Conservation (phyloP, 2,113 vertebrate genomes). For the Chionodraco myersi region DNA sequence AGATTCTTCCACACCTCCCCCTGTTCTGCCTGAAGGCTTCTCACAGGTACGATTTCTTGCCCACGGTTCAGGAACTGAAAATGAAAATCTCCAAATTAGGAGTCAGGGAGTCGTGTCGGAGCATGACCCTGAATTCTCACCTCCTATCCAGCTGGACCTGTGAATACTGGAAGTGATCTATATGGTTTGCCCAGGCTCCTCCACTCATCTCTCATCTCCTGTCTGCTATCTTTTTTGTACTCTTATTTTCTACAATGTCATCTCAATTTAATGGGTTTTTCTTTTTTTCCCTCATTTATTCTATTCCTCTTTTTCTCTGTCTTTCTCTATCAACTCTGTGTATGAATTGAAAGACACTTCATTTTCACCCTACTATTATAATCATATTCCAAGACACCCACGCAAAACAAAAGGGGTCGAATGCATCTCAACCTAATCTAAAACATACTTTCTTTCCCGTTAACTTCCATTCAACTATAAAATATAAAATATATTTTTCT, state of each 20-base stretch:
- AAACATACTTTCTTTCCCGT: background rate
- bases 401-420: background rate
- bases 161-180: constrained; percentile 67
- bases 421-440: background rate
- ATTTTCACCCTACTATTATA: background rate
- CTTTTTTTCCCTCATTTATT: background rate
- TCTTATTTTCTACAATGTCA: constrained; percentile 28
- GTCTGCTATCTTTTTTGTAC: background rate
- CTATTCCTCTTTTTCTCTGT: background rate
- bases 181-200: constrained; percentile 28
- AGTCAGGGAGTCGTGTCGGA: constrained; percentile 81
- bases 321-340: background rate
- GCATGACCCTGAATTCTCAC: constrained; percentile 86
- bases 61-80: constrained; percentile 82
- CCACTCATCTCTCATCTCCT: background rate
- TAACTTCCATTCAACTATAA: constrained; percentile 5
- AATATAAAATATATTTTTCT: constrained; percentile 25
- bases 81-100: constrained; percentile 87
- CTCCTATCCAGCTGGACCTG: constrained; percentile 77
- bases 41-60: constrained; percentile 87
- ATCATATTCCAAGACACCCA: background rate
- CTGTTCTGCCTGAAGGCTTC: constrained; percentile 85
- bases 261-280: constrained; percentile 3
- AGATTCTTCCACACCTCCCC: constrained; percentile 84
- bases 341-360: background rate